phyloP scores from a whole-genome alignment of 2,797 vertebrate species.

The Sebastes itinus region DNA sequence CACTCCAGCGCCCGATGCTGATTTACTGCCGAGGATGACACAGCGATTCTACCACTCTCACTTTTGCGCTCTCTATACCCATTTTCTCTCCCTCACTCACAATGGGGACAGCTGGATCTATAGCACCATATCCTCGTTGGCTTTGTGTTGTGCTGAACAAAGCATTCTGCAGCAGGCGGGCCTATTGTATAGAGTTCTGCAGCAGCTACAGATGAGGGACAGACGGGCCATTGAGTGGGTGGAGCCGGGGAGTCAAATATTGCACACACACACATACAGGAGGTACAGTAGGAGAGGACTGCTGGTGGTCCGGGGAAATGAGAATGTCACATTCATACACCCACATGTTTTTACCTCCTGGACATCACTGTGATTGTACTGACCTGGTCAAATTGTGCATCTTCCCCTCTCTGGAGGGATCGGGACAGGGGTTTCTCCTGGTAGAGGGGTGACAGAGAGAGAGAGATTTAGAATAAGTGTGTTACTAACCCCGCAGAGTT shows the following conservation, averaged over 20 bases:
- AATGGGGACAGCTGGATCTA: conserved; percentile 77
- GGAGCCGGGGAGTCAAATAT: conserved; percentile 51
- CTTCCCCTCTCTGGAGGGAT: conserved; percentile 98
- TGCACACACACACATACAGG: not conserved
- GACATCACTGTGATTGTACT: conserved; percentile 18
- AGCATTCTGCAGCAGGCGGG: conserved; percentile 74
- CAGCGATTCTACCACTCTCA: conserved; percentile 77
- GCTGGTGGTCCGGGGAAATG: not conserved
- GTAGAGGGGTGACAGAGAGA: not conserved
- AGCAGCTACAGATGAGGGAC: conserved; percentile 72
- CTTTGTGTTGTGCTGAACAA: conserved; percentile 82
- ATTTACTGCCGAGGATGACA: conserved; percentile 84
- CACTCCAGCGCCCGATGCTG: conserved; percentile 73
- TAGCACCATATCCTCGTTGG: conserved; percentile 74
- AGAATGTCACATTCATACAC: not conserved
- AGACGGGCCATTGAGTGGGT: conserved; percentile 55
- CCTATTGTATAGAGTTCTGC: conserved; percentile 76
- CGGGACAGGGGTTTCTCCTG: conserved; percentile 97
- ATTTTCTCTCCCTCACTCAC: conserved; percentile 68
- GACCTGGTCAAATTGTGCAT: conserved; percentile 99
- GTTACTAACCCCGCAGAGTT: not conserved
- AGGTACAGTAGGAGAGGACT: conserved; percentile 12
- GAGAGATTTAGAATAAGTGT: not conserved
- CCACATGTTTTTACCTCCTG: not conserved
- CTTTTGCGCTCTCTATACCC: conserved; percentile 63